Conservation (phyloP, 2,888 invertebrate species). For the Meteorus cinctellus region DNA sequence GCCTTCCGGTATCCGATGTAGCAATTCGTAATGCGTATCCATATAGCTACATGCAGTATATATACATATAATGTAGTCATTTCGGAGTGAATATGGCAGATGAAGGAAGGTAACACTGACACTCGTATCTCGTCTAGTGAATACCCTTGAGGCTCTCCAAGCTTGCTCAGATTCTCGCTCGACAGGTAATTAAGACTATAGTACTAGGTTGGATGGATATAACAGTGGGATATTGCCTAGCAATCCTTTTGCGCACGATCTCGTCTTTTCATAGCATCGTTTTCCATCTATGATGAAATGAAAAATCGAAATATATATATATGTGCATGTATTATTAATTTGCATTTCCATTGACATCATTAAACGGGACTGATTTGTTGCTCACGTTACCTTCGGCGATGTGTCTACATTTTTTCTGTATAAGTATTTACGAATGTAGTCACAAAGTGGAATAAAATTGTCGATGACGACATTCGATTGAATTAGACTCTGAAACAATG, state of each 20-base stretch:
- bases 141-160: constrained; percentile 43
- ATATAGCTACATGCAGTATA: background rate
- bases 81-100: constrained; percentile 35
- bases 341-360: background rate
- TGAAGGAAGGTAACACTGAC: constrained; percentile 40
- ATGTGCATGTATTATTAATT: background rate
- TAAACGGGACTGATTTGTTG: background rate
- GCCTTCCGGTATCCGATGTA: constrained; percentile 23
- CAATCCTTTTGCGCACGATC: background rate
- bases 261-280: constrained; percentile 9
- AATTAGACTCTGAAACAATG: no score
- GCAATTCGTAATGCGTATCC: constrained; percentile 1
- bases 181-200: constrained; percentile 51
- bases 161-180: constrained; percentile 38
- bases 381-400: background rate
- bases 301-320: background rate
- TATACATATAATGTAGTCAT: constrained; percentile 7
- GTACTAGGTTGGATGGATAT: constrained; percentile 11
- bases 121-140: constrained; percentile 44
- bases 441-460: no score
- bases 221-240: constrained; percentile 16
- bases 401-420: background rate
- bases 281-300: constrained; percentile 20
- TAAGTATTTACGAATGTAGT: background rate
- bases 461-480: no score